Evolutionary conservation across 2,888 invertebrate species (phyloP).

Genomic region (Cecidostiba fungosa): DNA sequence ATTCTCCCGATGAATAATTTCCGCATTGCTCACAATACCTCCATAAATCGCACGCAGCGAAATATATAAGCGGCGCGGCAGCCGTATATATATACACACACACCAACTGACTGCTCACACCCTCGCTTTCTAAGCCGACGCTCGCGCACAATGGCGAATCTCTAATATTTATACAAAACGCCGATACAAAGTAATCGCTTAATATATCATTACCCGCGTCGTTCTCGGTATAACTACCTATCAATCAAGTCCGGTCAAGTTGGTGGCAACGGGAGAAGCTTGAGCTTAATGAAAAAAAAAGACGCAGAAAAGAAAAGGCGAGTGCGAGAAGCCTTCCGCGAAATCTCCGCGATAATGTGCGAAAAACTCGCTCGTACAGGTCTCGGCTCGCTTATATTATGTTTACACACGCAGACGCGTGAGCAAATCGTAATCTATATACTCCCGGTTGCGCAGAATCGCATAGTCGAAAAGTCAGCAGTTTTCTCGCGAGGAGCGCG

Average conservation of each 20-base stretch:
- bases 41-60: conserved; percentile 54
- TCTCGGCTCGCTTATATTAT: neutral
- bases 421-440: neutral
- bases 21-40: conserved; percentile 61
- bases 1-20: conserved; percentile 59
- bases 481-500: conserved; percentile 1
- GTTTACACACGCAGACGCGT: neutral
- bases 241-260: conserved; percentile 36
- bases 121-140: conserved; percentile 32
- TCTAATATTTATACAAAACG: conserved; percentile 51
- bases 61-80: conserved; percentile 12
- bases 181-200: conserved; percentile 55
- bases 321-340: conserved; percentile 7
- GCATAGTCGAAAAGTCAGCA: neutral
- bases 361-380: neutral
- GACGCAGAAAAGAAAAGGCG: neutral
- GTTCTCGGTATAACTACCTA: conserved; percentile 32
- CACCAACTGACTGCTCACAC: conserved; percentile 24
- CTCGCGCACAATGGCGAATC: conserved; percentile 34
- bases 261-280: neutral
- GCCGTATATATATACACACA: neutral
- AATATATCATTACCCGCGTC: conserved; percentile 41
- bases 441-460: neutral
- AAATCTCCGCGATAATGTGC: neutral
- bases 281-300: neutral